phyloP scores from a whole-genome alignment of 2,888 invertebrate genomes.

The Caenorhabditis angaria region DNA sequence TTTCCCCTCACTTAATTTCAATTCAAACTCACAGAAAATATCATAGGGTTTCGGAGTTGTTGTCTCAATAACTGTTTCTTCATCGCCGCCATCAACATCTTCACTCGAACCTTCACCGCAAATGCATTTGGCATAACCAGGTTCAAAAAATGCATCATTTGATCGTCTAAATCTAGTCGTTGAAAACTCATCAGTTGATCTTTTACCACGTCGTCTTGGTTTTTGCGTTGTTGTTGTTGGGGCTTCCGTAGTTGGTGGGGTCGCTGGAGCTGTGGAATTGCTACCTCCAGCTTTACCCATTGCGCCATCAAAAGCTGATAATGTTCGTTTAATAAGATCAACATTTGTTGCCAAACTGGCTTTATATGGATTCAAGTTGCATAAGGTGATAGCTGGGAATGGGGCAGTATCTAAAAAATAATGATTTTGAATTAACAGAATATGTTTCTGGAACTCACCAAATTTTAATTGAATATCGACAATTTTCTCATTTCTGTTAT shows the following conservation, averaged over 20 bases:
- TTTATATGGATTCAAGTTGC: constrained; percentile 71
- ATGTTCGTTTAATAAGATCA: constrained; percentile 64
- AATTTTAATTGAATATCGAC: constrained; percentile 70
- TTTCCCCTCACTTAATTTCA: no score
- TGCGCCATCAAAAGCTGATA: constrained; percentile 65
- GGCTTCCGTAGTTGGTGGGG: constrained; percentile 17
- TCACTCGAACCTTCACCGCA: constrained; percentile 49
- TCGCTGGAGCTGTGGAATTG: constrained; percentile 25
- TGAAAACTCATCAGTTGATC: constrained; percentile 47
- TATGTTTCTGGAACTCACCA: constrained; percentile 36
- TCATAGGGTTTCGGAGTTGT: constrained; percentile 39
- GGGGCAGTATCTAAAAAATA: constrained; percentile 60
- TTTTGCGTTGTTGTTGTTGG: constrained; percentile 36
- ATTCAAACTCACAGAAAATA: constrained; percentile 37
- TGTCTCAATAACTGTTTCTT: constrained; percentile 19
- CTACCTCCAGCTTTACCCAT: constrained; percentile 63
- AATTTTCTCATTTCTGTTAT: constrained; percentile 69
- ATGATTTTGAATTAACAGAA: not conserved
- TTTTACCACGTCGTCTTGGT: constrained; percentile 34
- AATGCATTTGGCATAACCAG: constrained; percentile 52
- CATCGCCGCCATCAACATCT: constrained; percentile 34
- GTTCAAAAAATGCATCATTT: constrained; percentile 56
- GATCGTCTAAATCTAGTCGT: no score
- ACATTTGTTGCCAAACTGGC: constrained; percentile 64
- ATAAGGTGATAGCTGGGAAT: constrained; percentile 69